These are phyloP conservation scores for Camponotus vicinus DNA, from an alignment of 1,140 invertebrate species.

Conservation along the genomic window DNA sequence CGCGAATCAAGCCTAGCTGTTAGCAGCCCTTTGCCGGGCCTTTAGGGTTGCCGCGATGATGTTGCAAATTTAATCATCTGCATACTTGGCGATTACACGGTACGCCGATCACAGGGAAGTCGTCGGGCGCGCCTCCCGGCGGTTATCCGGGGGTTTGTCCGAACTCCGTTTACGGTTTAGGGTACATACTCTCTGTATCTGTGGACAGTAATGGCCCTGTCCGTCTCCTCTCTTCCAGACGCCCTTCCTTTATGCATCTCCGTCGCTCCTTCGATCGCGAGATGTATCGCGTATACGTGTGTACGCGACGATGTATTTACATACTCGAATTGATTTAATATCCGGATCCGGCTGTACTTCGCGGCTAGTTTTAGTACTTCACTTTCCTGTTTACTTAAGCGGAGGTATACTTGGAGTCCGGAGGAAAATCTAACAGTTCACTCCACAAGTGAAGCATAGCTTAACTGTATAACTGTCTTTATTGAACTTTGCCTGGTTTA, in stretches of 20 bases:
- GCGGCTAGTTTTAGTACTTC: slow-evolving; percentile 48
- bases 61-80: slow-evolving; percentile 88
- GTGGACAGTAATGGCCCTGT: slow-evolving; percentile 58
- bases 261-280: slow-evolving; percentile 35
- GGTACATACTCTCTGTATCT: slow-evolving; percentile 72
- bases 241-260: not conserved
- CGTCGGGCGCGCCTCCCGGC: slow-evolving; percentile 73
- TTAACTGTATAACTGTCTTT: slow-evolving; percentile 43
- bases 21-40: slow-evolving; percentile 78
- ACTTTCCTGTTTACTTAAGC: slow-evolving; percentile 54
- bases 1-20: slow-evolving; percentile 74
- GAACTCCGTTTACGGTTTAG: slow-evolving; percentile 75
- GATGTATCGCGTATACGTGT: slow-evolving; percentile 31
- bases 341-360: slow-evolving; percentile 46
- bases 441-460: slow-evolving; percentile 17
- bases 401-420: slow-evolving; percentile 10
- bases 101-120: slow-evolving; percentile 85
- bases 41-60: slow-evolving; percentile 85
- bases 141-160: slow-evolving; percentile 67
- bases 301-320: slow-evolving; percentile 43
- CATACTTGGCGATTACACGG: slow-evolving; percentile 87
- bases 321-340: slow-evolving; percentile 60
- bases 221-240: not conserved
- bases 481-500: not conserved
- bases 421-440: slow-evolving; percentile 36